A percentile compares a stretch with the other conserved stretches of the same genome.
These are phyloP conservation scores for Agrypnus murinus DNA, from an alignment of 2,888 invertebrate species.

Conservation along the genomic window DNA sequence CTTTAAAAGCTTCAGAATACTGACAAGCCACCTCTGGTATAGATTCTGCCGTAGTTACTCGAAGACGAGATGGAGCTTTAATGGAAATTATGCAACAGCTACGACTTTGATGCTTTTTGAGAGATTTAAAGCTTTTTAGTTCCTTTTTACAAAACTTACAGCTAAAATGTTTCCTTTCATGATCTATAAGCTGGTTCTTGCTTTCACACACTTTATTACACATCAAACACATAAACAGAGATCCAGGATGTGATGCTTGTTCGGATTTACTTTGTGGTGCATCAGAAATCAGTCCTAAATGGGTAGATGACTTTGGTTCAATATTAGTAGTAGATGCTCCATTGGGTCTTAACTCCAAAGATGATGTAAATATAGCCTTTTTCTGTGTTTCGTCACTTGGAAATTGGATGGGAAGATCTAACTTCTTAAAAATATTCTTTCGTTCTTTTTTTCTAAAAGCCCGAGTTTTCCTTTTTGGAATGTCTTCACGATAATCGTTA, in stretches of 20 bases:
- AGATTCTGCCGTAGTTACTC: constrained; percentile 8
- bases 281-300: neutral
- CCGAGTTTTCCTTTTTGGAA: constrained; percentile 22
- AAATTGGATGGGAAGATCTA: constrained; percentile 1
- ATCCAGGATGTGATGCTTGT: neutral
- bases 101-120: constrained; percentile 3
- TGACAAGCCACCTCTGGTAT: neutral
- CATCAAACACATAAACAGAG: constrained; percentile 11
- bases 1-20: neutral
- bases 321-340: too few relatives aligned
- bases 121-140: constrained; percentile 8
- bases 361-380: constrained; percentile 25
- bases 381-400: neutral
- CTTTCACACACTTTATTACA: constrained; percentile 5
- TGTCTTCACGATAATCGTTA: too few relatives aligned
- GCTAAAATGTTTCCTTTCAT: constrained; percentile 43
- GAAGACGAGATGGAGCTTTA: constrained; percentile 6
- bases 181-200: constrained; percentile 34
- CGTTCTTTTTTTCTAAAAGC: constrained; percentile 6
- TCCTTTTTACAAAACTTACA: constrained; percentile 44
- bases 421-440: neutral
- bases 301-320: too few relatives aligned
- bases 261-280: neutral
- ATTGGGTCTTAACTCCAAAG: constrained; percentile 24
- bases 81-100: neutral